Evolutionary conservation across 2,113 vertebrate species (phyloP).

Genomic region (Melanotaenia duboulayi): DNA sequence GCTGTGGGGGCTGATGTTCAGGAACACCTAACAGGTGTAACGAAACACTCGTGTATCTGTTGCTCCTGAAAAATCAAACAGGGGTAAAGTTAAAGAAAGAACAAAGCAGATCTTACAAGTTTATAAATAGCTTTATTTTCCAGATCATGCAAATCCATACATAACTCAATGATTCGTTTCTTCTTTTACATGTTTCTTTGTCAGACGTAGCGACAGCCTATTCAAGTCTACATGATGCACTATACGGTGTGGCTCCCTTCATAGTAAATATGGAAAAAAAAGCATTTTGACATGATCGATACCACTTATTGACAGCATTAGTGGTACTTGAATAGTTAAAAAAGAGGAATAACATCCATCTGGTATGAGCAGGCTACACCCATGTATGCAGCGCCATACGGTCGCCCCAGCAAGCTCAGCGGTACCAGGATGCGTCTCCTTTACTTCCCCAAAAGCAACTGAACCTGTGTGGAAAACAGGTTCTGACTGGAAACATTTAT

Average conservation of each 20-base stretch:
- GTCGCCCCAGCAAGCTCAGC: neutral
- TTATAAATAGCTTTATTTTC: conserved; percentile 68
- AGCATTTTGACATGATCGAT: conserved; percentile 66
- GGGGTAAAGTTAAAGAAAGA: too few relatives aligned
- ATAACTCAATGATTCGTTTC: conserved; percentile 43
- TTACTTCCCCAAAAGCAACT: neutral
- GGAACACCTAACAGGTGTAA: too few relatives aligned
- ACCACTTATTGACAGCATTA: conserved; percentile 46
- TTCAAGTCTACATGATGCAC: conserved; percentile 62
- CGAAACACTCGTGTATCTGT: too few relatives aligned
- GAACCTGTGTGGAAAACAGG: too few relatives aligned
- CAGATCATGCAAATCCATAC: conserved; percentile 83
- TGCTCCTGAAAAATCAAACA: too few relatives aligned
- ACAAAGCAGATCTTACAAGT: conserved; percentile 17
- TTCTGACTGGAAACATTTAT: too few relatives aligned
- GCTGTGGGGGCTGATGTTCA: too few relatives aligned
- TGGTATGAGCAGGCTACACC: conserved; percentile 18
- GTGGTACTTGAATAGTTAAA: conserved; percentile 59
- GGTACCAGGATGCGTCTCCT: neutral
- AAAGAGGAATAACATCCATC: conserved; percentile 21
- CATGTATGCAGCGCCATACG: too few relatives aligned
- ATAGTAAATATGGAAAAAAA: conserved; percentile 37
- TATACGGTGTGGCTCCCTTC: conserved; percentile 46
- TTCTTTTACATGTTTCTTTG: conserved; percentile 56
- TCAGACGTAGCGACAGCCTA: conserved; percentile 34